phyloP scores from a whole-genome alignment of 2,797 vertebrate species.

The Neosilurus hyrtlii region DNA sequence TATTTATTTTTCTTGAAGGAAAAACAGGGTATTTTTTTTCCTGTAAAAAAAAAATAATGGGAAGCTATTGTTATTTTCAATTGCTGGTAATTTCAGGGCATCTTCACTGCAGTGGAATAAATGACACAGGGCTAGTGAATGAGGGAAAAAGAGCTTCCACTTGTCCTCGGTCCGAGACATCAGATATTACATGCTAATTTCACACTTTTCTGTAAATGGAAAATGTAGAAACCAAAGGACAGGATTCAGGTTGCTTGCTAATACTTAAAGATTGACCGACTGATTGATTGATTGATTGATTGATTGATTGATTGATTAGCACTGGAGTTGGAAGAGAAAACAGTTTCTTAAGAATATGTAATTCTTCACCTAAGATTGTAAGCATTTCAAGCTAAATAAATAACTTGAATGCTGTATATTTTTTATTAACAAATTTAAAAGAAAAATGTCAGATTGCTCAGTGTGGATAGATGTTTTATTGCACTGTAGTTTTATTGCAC shows the following conservation, averaged over 20 bases:
- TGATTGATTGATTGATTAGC: not conserved
- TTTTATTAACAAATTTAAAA: not conserved
- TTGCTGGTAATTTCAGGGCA: slow-evolving; percentile 40
- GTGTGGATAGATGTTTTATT: not conserved
- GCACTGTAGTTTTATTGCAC: not conserved
- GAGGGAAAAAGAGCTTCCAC: not conserved
- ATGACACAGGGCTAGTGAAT: not conserved
- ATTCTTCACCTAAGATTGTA: not conserved
- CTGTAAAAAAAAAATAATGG: not conserved
- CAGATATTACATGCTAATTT: slow-evolving; percentile 1
- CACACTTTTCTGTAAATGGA: slow-evolving; percentile 11
- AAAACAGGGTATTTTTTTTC: not conserved
- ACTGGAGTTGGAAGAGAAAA: not conserved
- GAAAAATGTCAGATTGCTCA: not conserved
- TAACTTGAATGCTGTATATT: not conserved
- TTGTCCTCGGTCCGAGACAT: not conserved
- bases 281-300: too few relatives aligned
- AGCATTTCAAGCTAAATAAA: not conserved
- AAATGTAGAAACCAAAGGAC: not conserved
- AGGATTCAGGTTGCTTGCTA: not conserved
- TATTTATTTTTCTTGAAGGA: not conserved
- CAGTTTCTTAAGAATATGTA: too few relatives aligned
- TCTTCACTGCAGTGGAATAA: slow-evolving; percentile 21
- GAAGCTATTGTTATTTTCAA: slow-evolving; percentile 38
- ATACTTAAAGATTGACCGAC: not conserved